Evolutionary conservation across 1,140 invertebrate genomes (phyloP).

Genomic region (Melanaphis sacchari): DNA sequence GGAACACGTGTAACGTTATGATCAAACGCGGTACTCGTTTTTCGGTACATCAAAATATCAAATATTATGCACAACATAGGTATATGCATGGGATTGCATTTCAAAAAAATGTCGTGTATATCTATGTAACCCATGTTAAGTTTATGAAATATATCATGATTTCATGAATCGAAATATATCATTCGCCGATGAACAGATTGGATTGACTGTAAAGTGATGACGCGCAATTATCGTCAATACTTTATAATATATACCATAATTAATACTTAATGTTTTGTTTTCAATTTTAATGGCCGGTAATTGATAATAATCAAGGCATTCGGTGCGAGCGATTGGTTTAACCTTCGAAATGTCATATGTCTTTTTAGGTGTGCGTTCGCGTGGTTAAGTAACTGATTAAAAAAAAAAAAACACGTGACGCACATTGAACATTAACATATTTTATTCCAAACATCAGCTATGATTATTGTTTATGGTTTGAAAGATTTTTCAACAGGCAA

Average conservation of each 20-base stretch:
- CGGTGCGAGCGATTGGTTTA: neutral
- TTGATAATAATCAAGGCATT: neutral
- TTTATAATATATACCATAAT: neutral
- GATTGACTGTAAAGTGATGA: neutral
- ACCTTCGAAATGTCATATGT: neutral
- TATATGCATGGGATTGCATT: neutral
- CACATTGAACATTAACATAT: no score
- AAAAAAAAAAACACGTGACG: neutral
- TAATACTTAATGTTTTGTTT: neutral
- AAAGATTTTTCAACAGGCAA: no score
- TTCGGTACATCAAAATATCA: neutral
- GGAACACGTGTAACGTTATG: neutral
- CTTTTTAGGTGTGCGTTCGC: neutral
- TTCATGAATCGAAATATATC: neutral
- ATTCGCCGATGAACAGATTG: neutral
- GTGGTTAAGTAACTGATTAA: neutral
- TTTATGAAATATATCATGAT: neutral
- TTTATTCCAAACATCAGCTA: no score
- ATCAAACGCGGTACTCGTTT: neutral
- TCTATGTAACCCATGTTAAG: no score
- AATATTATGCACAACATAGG: neutral
- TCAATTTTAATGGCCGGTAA: constrained; percentile 14
- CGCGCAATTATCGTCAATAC: neutral
- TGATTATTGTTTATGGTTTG: no score
- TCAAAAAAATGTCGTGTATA: neutral